Evolutionary conservation across 1,140 invertebrate genomes (phyloP), one percentile per base, ranked within the genome.

Genomic region (Neomicropteryx cornuta): DNA sequence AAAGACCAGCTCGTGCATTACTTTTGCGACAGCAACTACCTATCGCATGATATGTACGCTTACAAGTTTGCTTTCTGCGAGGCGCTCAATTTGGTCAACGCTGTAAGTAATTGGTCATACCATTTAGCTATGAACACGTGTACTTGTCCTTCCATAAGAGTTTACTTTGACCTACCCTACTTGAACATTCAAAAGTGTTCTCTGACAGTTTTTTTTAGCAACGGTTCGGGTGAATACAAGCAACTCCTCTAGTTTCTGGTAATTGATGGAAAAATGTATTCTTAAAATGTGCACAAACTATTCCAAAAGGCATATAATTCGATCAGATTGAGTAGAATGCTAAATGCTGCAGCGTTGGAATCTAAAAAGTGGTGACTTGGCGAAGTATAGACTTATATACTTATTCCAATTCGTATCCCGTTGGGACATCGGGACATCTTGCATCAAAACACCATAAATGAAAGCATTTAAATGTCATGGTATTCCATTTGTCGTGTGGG

Each of bases 1-100:
- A 67, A 73, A 13, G 55, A 62, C 2, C 62, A 67, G 43, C 42
- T 79, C 8, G 52, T 75, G 2, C 57, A 57, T 2, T 77, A 77
- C 43, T 59, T 73, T 27, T 56, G 62, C 11, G 48, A 68, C 4
- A 63, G 65, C 23, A 71, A 72, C 37, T 64, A 68, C 28, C 65
- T 75, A 33, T 64, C 70, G 4, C 77, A 82, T 49, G 77, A 81
- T 37, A 71, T 75, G 44, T 85, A 83, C 52, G 75, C 76, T 8
- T 54, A 74, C 18, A 69, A 75, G 33, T 85, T 75, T 55, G 69
- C 77, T 13, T 55, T 82, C 18, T 86, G 81, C 55, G 83, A 88
- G 58, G 34, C 81, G 10, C 58, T 84, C 11, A 84, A 84, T 53
- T 70, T 85, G 34, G 28, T 66, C 3, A 84, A 83, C 62, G 74